phyloP scores from a whole-genome alignment of 1,140 invertebrate species.

The Capitella teleta region DNA sequence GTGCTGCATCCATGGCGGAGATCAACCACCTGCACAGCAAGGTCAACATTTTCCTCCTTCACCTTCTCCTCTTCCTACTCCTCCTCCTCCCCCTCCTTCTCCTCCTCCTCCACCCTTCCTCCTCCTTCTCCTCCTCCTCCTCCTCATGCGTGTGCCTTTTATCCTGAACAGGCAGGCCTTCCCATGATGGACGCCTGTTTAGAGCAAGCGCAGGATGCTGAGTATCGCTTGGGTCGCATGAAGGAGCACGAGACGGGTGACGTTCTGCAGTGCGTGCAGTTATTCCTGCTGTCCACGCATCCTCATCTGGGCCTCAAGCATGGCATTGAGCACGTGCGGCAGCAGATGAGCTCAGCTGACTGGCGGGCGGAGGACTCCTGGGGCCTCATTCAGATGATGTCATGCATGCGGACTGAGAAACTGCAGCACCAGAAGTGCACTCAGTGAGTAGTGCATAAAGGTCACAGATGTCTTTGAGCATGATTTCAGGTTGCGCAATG shows the following conservation, averaged over 20 bases:
- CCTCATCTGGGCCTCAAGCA: conserved; percentile 30
- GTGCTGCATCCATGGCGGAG: conserved; percentile 29
- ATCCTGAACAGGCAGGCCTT: conserved; percentile 33
- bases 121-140: no score
- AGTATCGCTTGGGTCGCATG: no score
- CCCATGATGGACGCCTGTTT: conserved; percentile 28
- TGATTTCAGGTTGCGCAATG: conserved; percentile 26
- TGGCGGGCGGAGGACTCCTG: conserved; percentile 33
- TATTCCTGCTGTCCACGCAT: conserved; percentile 28
- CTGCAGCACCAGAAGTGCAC: conserved; percentile 23
- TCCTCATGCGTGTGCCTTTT: no score
- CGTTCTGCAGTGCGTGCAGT: conserved; percentile 24
- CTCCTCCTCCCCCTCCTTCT: no score
- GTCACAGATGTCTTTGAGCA: neutral
- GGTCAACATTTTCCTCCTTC: no score
- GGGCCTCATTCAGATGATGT: conserved; percentile 28
- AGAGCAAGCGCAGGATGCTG: conserved; percentile 19
- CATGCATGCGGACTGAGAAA: conserved; percentile 27
- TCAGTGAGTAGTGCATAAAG: neutral
- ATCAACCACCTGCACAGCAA: conserved; percentile 28
- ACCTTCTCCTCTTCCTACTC: no score
- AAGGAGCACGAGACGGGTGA: conserved; percentile 15
- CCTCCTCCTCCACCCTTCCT: no score
- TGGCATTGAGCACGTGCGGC: conserved; percentile 30
- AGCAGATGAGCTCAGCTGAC: neutral